Evolutionary conservation across 2,888 invertebrate species (phyloP).

Genomic region (Ashinkailepas kermadecensis): DNA sequence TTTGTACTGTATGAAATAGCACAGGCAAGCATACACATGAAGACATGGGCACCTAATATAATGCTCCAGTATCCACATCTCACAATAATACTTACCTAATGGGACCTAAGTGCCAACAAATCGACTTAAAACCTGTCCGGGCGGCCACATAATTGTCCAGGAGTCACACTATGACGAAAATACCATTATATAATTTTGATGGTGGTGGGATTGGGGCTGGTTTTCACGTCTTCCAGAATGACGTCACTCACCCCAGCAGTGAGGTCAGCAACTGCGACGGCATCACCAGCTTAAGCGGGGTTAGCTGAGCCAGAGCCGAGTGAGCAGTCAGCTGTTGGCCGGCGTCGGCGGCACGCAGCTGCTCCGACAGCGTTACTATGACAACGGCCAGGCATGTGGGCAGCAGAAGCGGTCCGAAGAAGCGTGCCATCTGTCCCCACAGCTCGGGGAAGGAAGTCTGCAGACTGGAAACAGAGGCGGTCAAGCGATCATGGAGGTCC

Average conservation of each 20-base stretch:
- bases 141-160: no score
- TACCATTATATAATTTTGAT: not conserved
- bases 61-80: no score
- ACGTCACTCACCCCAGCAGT: not conserved
- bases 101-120: no score
- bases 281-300: conserved; percentile 22
- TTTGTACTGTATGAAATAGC: no score
- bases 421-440: conserved; percentile 57
- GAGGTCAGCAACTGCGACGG: conserved; percentile 19
- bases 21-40: no score
- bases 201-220: not conserved
- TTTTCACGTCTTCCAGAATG: no score
- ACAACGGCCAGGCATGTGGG: conserved; percentile 59
- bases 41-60: no score
- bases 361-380: conserved; percentile 53
- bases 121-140: no score
- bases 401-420: conserved; percentile 56
- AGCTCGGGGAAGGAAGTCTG: conserved; percentile 40
- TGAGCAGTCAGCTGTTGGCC: conserved; percentile 49
- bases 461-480: not conserved
- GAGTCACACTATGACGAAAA: no score
- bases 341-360: conserved; percentile 43
- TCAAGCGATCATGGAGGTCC: no score
- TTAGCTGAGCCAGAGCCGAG: conserved; percentile 44
- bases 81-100: no score